Percentiles rank a stretch among this genome's conserved stretches.
Evolutionary conservation across 2,797 vertebrate genomes (phyloP).

Genomic region (Neosilurus mollespiculum): DNA sequence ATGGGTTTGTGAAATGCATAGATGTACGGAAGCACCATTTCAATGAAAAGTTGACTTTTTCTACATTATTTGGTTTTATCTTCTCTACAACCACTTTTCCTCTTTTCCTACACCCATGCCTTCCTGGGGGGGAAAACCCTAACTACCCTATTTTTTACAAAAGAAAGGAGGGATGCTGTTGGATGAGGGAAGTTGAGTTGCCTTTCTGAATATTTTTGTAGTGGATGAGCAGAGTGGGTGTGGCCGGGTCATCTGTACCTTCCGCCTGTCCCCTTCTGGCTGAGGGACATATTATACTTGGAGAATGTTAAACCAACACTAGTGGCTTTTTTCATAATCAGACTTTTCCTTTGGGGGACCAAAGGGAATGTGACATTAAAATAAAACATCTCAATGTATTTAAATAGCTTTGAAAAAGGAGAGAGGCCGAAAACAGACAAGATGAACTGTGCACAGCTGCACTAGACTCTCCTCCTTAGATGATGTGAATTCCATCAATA

Average conservation of each 20-base stretch:
- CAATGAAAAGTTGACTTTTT: conserved; percentile 46
- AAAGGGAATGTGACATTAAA: conserved; percentile 75
- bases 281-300: conserved; percentile 78
- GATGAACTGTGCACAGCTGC: conserved; percentile 69
- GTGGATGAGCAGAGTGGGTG: conserved; percentile 59
- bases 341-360: conserved; percentile 70
- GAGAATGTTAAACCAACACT: conserved; percentile 86
- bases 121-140: not conserved
- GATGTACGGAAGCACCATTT: conserved; percentile 36
- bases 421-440: conserved; percentile 61
- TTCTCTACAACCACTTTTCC: conserved; percentile 61
- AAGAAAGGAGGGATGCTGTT: conserved; percentile 62
- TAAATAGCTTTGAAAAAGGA: conserved; percentile 75
- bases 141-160: conserved; percentile 49
- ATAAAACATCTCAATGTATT: conserved; percentile 74
- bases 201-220: conserved; percentile 78
- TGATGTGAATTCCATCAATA: conserved; percentile 75
- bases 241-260: conserved; percentile 61
- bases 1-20: conserved; percentile 58
- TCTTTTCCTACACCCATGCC: conserved; percentile 50
- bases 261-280: conserved; percentile 67
- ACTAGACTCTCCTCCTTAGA: conserved; percentile 73
- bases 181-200: conserved; percentile 76
- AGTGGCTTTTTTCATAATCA: conserved; percentile 82
- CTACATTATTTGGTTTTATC: conserved; percentile 33